Conservation (phyloP, 2,113 vertebrate genomes). For the Cettia cetti region DNA sequence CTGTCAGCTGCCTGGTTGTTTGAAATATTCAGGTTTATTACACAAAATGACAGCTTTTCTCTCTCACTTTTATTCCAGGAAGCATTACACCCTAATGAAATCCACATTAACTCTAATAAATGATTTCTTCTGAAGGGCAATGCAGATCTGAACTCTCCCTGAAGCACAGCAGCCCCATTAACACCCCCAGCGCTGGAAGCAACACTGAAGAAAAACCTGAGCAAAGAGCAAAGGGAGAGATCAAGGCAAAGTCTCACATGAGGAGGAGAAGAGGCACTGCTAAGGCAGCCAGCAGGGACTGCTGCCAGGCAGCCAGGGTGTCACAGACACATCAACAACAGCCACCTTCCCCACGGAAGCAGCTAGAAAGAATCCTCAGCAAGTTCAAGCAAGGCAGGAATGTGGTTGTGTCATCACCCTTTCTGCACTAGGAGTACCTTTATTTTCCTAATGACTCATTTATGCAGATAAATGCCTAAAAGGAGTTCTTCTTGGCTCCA, state of each 20-base stretch:
- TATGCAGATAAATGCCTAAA: constrained; percentile 41
- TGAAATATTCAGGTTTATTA: neutral
- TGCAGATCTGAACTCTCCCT: neutral
- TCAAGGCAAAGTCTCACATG: neutral
- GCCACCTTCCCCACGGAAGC: constrained; percentile 29
- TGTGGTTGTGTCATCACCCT: constrained; percentile 42
- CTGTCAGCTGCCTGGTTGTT: neutral
- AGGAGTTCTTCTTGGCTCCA: neutral
- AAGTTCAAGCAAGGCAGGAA: constrained; percentile 52
- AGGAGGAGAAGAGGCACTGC: neutral
- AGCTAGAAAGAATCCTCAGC: neutral
- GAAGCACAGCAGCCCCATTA: neutral
- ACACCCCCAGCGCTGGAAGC: neutral
- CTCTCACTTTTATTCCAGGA: neutral
- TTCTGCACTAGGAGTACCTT: constrained; percentile 8
- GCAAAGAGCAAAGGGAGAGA: neutral
- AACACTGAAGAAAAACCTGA: neutral
- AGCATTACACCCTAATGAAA: neutral
- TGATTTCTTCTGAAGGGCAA: neutral
- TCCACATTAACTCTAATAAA: neutral
- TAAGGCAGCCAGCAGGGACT: neutral
- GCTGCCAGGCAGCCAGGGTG: constrained; percentile 27
- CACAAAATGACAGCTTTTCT: neutral
- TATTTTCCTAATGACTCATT: constrained; percentile 47
- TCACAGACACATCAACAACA: constrained; percentile 10